Evolutionary conservation across 1,140 invertebrate genomes (phyloP), one percentile per base, ranked within the genome.

Genomic region (Anagrus nilaparvatae): DNA sequence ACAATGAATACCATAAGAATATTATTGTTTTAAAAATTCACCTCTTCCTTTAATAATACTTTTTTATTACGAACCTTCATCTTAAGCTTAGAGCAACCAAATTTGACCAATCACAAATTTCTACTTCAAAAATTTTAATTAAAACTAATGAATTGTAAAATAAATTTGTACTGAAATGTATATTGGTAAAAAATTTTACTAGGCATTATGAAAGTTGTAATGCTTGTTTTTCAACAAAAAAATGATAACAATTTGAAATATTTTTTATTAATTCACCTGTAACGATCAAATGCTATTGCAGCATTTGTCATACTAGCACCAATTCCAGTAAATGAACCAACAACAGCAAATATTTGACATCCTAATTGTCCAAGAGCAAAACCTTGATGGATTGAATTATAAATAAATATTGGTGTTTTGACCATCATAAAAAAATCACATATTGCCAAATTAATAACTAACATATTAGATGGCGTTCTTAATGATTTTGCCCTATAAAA

Each of bases 361-460:
- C 81, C 82, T 0, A 79, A 43, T 27, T 76, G 67, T 16, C 84
- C 87, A 3, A 74, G 54, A 0, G 83, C 80, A 47, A 82, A 87
- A 4, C 84, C 86, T 19, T 76, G 72, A 59, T 84, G 75, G 43
- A 86, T 83, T 4, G 84, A 87, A 57, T 89, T 89, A 58, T 86
- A 86, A 48, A 91, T 87, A 59, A 90, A 87, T 49, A 90, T 79
- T 0, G 87, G 87, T 2, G 84, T 77, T 66, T 89, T 89, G 2
- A 80, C 54, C 81, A 89, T 87, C 86, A 89, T 91, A 13, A 87
- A 69, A 53, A 90, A 84, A 59, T 93, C 89, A 47, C 83, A 80
- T 24, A 92, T 69, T 6, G 88, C 87, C 55, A 93, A 63, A 59
- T 91, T 90, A 5, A 93, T 73, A 3, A 93, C 84, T 43, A 93